phyloP scores from a whole-genome alignment of 2,113 vertebrate species.

The Heteronetta atricapilla region DNA sequence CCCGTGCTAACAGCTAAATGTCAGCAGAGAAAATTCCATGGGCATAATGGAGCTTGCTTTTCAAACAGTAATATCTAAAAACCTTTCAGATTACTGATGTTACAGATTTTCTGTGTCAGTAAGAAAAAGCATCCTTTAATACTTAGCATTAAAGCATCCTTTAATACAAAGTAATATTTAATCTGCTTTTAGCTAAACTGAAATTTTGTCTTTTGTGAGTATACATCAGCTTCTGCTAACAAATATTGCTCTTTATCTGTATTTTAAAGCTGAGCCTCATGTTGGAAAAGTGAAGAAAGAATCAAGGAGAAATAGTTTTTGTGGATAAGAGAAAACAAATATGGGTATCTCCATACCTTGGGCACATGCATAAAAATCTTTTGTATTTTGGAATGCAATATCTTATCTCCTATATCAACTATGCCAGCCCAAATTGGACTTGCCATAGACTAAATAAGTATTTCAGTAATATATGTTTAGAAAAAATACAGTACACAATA shows the following conservation, averaged over 20 bases:
- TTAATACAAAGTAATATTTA: neutral
- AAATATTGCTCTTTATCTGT: neutral
- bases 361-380: neutral
- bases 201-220: neutral
- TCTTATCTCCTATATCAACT: neutral
- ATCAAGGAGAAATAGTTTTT: neutral
- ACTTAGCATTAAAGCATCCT: no score
- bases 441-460: neutral
- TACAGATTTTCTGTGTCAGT: neutral
- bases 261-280: neutral
- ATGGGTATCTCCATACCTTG: neutral
- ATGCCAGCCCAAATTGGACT: neutral
- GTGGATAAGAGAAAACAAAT: neutral
- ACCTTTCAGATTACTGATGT: neutral
- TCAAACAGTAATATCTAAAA: neutral
- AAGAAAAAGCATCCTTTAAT: neutral
- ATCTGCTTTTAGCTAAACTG: neutral
- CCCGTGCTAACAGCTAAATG: conserved; percentile 20
- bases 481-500: conserved; percentile 18
- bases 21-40: conserved; percentile 15
- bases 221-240: neutral
- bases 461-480: conserved; percentile 14
- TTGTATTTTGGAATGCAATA: neutral
- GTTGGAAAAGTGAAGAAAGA: neutral
- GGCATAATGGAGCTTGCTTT: conserved; percentile 12